Evolutionary conservation across 2,113 vertebrate species (phyloP).

Genomic region (Lagopus muta): DNA sequence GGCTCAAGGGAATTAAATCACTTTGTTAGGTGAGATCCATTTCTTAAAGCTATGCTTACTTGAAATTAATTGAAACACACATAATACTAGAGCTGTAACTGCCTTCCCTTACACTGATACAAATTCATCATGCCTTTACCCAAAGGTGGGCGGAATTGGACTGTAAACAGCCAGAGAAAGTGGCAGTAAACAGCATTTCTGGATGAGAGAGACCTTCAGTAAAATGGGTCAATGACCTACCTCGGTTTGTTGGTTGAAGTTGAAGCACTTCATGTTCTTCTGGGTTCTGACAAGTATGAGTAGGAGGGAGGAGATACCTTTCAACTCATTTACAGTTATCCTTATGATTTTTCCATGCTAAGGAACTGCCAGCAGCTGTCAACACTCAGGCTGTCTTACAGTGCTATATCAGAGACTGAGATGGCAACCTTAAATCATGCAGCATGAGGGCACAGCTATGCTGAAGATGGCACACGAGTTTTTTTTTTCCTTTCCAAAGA

Average conservation of each 20-base stretch:
- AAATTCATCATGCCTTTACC: not conserved
- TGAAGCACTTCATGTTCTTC: not conserved
- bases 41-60: not conserved
- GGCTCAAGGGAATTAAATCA: not conserved
- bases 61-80: not conserved
- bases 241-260: not conserved
- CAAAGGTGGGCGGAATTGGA: not conserved
- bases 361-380: not conserved
- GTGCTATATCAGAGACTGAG: not conserved
- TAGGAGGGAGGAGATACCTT: not conserved
- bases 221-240: not conserved
- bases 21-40: not conserved
- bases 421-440: not conserved
- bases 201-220: not conserved
- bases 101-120: not conserved
- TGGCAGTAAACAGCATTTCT: not conserved
- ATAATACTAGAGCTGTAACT: not conserved
- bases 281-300: not conserved
- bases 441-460: rapidly evolving
- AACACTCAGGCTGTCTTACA: not conserved
- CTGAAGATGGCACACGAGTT: not conserved
- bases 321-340: not conserved
- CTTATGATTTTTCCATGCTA: not conserved
- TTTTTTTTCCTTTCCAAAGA: not conserved
- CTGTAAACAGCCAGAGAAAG: not conserved